These are phyloP conservation scores for Polylopha cassiicola DNA, from an alignment of 2,888 invertebrate species.

Conservation along the genomic window DNA sequence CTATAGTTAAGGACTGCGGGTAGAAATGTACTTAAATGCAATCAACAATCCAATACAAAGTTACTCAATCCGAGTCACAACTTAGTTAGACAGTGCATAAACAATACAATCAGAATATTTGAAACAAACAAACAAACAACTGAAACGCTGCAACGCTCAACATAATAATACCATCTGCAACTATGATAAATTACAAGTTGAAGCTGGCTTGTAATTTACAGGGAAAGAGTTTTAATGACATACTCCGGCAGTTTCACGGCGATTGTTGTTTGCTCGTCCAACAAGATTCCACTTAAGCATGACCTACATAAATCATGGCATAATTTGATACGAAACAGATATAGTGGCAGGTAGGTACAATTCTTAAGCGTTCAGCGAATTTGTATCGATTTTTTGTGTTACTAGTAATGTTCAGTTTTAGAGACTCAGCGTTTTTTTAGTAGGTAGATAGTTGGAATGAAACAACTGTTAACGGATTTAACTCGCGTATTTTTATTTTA, in stretches of 20 bases:
- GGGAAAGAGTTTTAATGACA: slow-evolving; percentile 28
- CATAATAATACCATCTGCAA: slow-evolving; percentile 4
- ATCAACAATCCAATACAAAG: too few relatives aligned
- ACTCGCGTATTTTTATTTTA: too few relatives aligned
- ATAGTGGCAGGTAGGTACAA: not conserved
- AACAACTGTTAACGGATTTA: too few relatives aligned
- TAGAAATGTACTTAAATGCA: too few relatives aligned
- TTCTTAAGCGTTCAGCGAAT: slow-evolving; percentile 1
- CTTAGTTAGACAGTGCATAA: too few relatives aligned
- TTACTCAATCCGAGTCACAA: too few relatives aligned
- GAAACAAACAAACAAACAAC: not conserved
- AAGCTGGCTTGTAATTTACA: slow-evolving; percentile 29
- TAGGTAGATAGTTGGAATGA: too few relatives aligned
- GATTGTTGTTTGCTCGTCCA: slow-evolving; percentile 34
- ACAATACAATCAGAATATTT: too few relatives aligned
- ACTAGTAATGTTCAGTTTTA: too few relatives aligned
- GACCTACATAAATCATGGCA: slow-evolving; percentile 15
- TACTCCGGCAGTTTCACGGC: slow-evolving; percentile 22
- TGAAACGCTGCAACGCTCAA: not conserved
- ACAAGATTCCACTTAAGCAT: slow-evolving; percentile 5
- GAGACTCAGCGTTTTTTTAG: too few relatives aligned
- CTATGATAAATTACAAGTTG: slow-evolving; percentile 3
- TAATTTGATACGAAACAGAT: slow-evolving; percentile 17
- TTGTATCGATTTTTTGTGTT: too few relatives aligned
- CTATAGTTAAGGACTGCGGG: too few relatives aligned